A percentile compares a stretch with the other conserved stretches of the same genome.
Conservation (phyloP, 2,797 vertebrate genomes). For the Sebastes steindachneri region DNA sequence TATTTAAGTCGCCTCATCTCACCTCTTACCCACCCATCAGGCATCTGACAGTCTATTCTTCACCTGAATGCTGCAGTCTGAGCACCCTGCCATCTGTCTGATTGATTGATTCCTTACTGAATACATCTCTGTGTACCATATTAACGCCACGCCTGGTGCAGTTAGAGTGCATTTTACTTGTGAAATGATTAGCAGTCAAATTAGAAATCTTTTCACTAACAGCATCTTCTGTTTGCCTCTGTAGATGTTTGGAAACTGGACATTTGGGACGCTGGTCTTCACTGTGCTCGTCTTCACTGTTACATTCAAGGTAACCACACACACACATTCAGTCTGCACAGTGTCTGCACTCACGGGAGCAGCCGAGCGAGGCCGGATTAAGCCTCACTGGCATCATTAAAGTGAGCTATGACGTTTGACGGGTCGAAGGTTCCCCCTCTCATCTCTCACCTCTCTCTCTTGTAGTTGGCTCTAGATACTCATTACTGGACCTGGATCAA, state of each 20-base stretch:
- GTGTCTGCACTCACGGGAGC: neutral
- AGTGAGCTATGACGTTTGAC: neutral
- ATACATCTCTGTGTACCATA: neutral
- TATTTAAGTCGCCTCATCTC: neutral
- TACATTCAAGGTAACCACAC: constrained; percentile 90
- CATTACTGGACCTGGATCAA: constrained; percentile 99
- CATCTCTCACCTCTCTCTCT: neutral
- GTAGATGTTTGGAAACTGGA: constrained; percentile 98
- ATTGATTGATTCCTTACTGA: constrained; percentile 59
- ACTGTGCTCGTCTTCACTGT: constrained; percentile 96
- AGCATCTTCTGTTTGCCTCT: neutral
- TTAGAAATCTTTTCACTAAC: neutral
- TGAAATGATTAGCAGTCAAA: neutral
- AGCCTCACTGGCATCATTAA: neutral
- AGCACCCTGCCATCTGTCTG: constrained; percentile 61
- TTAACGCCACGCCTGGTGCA: neutral
- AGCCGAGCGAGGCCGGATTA: neutral
- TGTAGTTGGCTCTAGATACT: constrained; percentile 93
- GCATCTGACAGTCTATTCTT: constrained; percentile 6
- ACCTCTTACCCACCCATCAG: constrained; percentile 18
- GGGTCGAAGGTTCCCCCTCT: neutral
- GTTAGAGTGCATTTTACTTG: no score
- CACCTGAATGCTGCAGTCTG: constrained; percentile 26
- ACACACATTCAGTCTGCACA: neutral
- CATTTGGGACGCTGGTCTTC: constrained; percentile 96